Evolutionary conservation across 2,888 invertebrate species (phyloP).

Genomic region (Mimumesa dahlbomi): DNA sequence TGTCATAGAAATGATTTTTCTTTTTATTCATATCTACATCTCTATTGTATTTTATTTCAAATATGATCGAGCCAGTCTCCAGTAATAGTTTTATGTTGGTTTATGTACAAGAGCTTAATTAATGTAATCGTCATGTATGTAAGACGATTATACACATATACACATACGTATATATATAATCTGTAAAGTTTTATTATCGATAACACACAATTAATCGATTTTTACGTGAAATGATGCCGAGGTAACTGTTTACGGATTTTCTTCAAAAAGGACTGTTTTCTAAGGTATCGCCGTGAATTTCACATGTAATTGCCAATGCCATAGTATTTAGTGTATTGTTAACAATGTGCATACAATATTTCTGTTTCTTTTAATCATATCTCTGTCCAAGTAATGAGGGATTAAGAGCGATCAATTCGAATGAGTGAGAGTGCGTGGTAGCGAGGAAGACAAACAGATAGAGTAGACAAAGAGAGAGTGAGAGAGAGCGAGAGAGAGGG

Average conservation of each 20-base stretch:
- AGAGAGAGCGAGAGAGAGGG: too few species aligned
- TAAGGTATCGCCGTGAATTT: conserved; percentile 21
- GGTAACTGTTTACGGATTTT: background rate
- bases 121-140: background rate
- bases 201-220: background rate
- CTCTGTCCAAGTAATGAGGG: background rate
- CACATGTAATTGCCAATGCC: conserved; percentile 29
- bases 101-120: conserved; percentile 46
- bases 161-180: background rate
- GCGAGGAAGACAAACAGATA: background rate
- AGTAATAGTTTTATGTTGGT: conserved; percentile 16
- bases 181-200: background rate
- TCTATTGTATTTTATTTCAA: background rate
- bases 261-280: background rate
- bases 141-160: background rate
- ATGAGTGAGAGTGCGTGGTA: background rate
- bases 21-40: background rate
- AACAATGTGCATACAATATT: conserved; percentile 39
- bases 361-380: conserved; percentile 5
- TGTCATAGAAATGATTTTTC: background rate
- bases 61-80: conserved; percentile 9
- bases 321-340: conserved; percentile 40
- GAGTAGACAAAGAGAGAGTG: background rate
- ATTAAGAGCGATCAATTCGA: background rate
- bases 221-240: too few species aligned